A percentile compares a stretch with the other conserved stretches of the same genome.
These are phyloP conservation scores for Pseudomyrmex flavicornis DNA, from an alignment of 1,140 invertebrate genomes.

Conservation along the genomic window DNA sequence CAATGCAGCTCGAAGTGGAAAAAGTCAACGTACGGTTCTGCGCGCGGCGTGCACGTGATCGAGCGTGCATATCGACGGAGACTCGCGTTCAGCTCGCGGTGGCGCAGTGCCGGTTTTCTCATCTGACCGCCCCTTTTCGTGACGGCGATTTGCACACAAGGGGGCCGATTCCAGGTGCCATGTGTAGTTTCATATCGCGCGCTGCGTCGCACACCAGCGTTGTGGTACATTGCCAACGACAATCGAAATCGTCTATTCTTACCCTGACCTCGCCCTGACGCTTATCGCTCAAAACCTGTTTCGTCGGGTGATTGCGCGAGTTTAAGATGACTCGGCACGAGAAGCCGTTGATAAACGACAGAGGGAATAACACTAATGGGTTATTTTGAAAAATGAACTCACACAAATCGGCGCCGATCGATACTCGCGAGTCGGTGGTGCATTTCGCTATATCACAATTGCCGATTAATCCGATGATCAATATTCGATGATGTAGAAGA, in stretches of 20 bases:
- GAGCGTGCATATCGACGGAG: constrained; percentile 47
- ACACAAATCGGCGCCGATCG: not conserved
- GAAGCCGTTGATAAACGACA: not conserved
- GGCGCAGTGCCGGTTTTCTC: constrained; percentile 74
- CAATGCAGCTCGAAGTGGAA: constrained; percentile 58
- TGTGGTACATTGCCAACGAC: not conserved
- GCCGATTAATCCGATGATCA: not conserved
- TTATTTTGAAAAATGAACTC: constrained; percentile 39
- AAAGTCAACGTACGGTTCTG: constrained; percentile 64
- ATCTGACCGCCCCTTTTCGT: constrained; percentile 51
- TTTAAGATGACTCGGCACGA: constrained; percentile 27
- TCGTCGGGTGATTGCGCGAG: not conserved
- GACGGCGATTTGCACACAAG: constrained; percentile 55
- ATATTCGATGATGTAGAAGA: not conserved
- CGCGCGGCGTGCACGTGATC: constrained; percentile 55
- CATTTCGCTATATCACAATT: not conserved
- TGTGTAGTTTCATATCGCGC: constrained; percentile 27
- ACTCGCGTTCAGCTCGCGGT: constrained; percentile 15
- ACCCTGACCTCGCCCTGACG: not conserved
- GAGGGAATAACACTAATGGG: not conserved
- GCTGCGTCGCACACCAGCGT: not conserved
- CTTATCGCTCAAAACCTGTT: constrained; percentile 33
- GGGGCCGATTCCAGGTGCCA: constrained; percentile 27
- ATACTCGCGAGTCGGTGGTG: not conserved
- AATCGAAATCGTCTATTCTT: constrained; percentile 39